Evolutionary conservation across 2,888 invertebrate genomes (phyloP), one percentile per base, ranked within the genome.

Genomic region (Hypomecis atomaria): DNA sequence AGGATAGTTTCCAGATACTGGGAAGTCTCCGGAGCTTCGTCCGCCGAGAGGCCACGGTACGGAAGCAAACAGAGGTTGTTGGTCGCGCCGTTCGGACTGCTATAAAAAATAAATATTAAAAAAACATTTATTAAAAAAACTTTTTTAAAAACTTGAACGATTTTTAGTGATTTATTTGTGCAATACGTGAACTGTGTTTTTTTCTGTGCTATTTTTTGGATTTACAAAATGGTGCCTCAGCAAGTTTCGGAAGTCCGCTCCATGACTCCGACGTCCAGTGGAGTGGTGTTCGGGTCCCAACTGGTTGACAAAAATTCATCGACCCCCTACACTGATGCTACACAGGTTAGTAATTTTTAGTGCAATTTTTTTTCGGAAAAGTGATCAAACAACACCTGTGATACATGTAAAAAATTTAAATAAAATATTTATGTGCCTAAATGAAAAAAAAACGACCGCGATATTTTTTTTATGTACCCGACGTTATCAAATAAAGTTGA

Each of bases 301-400:
- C 94, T 96, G 80, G 96, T 99, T 89, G 96, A 97, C 93, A 96
- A 97, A 90, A 96, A 97, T 88, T 98, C 98, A 40, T 94, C 96
- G 59, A 99, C 99, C 66, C 99, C 99, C 66, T 99, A 99, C 94
- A 97, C 98, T 83, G 99, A 99, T 94, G 99, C 99, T 70, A 99
- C 99, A 79, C 97, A 97, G 97, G 98, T 98, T 94, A 95, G 95
- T 93, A n/a, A 71, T 59, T 34, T 48, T 54, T 13, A 48, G 23
- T 11, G n/a, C 11, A 43, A 5, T 34, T 5, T 23, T 37, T 52
- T 49, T 40, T 58, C 44, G 23, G 23, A 23, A 23, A 23, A 23
- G 23, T 36, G 8, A 49, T 8, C 36, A 34, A 6, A 49, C 36
- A 48, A 1, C 6, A 11, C 36, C 6, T 13, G 11, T 43, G 11